Base-by-base conservation (phyloP, 2,797 vertebrate species). In the Chromis chromis region DNA sequence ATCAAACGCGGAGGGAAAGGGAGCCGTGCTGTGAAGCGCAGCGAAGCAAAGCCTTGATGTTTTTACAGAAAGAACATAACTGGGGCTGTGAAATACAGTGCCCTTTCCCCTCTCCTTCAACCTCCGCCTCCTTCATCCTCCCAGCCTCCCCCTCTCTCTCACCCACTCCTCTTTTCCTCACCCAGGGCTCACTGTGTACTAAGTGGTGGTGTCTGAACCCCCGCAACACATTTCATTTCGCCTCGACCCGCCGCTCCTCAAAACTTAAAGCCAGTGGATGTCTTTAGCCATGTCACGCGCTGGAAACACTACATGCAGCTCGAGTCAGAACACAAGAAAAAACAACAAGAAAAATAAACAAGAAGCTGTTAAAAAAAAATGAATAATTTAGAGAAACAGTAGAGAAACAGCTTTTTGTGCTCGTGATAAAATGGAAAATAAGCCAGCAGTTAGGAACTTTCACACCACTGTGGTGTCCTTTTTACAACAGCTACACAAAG, bases 61-160 rank as follows among this genome's bases (percentile, higher is more conserved):
- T 91, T 90, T 81, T 73, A 90, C 80, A 78, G 65, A 87, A 77
- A 81, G 71, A 81, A 73, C 69, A 85, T 65, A 78, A 82, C 74
- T 57, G 65, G 31, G 58, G 58, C 76, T 77, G 70, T 87, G 74
- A 88, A 90, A 85, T 63, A 73, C 65, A 36, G n/a, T 48, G 54
- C 50, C 67, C 66, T 74, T 81, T 81, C 52, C 52, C 36, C 58
- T 86, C 69, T 68, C 74, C 71, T 80, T 78, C 74, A 76, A 58
- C 73, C 61, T 68, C 59, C 2, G 3, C 11, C 49, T 42, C 54
- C 76, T 57, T 65, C 70, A 66, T 27, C 59, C 66, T 49, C 63
- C 56, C 63, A 36, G 36, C 24, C 31, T 1, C 31, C 10, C 33
- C 0, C 33, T 7, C 10, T 5, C 1, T 7, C 21, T 7, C 46